Conservation (phyloP, 2,797 vertebrate species). For the Manis pentadactyla region DNA sequence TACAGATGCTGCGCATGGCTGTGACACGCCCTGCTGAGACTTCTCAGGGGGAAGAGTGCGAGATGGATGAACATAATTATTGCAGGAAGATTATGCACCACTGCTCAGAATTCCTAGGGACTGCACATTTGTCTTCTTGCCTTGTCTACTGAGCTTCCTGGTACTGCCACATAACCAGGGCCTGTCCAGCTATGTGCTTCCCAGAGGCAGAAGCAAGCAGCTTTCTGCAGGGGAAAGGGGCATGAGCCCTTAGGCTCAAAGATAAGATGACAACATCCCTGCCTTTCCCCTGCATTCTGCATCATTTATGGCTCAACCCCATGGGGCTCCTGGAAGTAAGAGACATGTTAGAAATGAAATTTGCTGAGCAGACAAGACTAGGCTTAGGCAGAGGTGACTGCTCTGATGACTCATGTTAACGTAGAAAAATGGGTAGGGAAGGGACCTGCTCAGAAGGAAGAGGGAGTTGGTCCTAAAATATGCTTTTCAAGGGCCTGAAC, state of each 20-base stretch:
- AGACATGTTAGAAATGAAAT: constrained; percentile 26
- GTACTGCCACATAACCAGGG: neutral
- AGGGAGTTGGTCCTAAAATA: neutral
- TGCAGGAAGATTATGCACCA: neutral
- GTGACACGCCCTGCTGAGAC: constrained; percentile 32
- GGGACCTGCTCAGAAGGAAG: neutral
- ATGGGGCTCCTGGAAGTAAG: neutral
- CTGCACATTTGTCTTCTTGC: constrained; percentile 28
- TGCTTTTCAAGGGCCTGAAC: neutral
- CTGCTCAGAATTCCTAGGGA: constrained; percentile 11
- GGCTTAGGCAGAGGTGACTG: neutral
- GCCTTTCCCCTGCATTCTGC: neutral
- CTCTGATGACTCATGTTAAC: neutral
- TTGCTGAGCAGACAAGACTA: neutral
- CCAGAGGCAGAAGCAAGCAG: neutral
- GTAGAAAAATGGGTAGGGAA: neutral
- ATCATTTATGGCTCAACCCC: neutral
- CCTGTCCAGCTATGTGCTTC: neutral
- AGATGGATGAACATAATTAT: constrained; percentile 63
- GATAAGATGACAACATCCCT: neutral
- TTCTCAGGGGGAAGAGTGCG: constrained; percentile 40
- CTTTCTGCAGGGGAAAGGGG: neutral
- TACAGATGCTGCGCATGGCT: neutral
- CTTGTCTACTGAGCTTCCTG: neutral
- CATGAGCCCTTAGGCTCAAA: neutral